Base-by-base conservation (phyloP, 2,797 vertebrate species). In the Catamblyrhynchus diadema region DNA sequence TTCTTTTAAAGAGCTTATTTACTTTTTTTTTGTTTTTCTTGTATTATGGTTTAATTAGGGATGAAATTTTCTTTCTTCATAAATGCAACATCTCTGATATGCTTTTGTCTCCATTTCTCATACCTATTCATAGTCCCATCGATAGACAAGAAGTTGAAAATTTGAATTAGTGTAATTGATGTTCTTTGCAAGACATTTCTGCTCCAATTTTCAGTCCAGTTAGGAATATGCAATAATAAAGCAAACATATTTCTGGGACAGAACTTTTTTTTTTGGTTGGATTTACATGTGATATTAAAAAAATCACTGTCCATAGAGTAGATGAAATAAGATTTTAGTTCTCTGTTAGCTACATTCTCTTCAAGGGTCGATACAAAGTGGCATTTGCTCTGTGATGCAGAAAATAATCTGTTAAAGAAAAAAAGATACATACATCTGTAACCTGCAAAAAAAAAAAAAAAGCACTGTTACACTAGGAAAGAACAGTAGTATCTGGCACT, bases 381-480 rank as follows among this genome's bases (percentile, higher is more conserved):
- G 65, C 80, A 79, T 95, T 94, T 96, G 88, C 65, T 96, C 94
- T 82, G 48, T 72, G 66, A 93, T 93, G 93, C 93, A 95, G 96
- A 96, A 97, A 97, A 97, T 91, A 95, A 96, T 96, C 96, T 94
- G 82, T 93, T 96, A 71, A 91, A 93, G 74, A 60, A 78, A 88
- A 81, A 73, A 87, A 85, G 42, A 42, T 75, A 60, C 1, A 3
- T 80, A 88, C 41, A 57, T 78, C 71, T 92, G 90, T 91, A 96
- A 94, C 86, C 62, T 69, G 48, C 8, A 32, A 30, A 64, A 37
- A 70, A 70, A 37, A 70, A 70, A 85, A 57, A 54, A 33, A 19
- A 8, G 10, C 1, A 6, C 11, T 14, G 71, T 88, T 73, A 80
- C 35, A 81, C 28, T 77, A 60, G 81, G 9, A 10, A 83, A 85